These are phyloP conservation scores for Cantharis rustica DNA, from an alignment of 2,888 invertebrate genomes.

Conservation along the genomic window DNA sequence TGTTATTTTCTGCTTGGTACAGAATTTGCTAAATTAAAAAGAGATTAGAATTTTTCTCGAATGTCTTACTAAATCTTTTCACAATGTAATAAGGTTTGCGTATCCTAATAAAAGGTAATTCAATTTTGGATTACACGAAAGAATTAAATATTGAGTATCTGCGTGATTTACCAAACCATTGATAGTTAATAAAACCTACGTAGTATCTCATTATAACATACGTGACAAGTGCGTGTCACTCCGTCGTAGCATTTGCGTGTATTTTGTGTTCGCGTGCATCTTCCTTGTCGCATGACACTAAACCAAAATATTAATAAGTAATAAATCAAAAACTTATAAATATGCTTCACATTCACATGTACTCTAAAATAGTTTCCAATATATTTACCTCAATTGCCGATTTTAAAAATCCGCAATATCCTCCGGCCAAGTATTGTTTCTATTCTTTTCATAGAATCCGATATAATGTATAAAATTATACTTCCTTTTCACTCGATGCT, in stretches of 20 bases:
- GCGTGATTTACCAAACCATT: conserved; percentile 14
- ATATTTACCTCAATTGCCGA: neutral
- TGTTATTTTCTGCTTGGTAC: neutral
- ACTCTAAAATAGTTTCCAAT: neutral
- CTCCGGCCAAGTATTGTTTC: neutral
- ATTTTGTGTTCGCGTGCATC: conserved; percentile 17
- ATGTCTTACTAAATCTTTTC: neutral
- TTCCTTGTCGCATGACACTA: conserved; percentile 24
- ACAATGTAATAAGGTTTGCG: neutral
- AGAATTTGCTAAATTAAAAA: neutral
- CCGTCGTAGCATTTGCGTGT: conserved; percentile 15
- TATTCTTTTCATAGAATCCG: neutral
- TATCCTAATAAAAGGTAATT: neutral
- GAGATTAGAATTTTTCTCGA: neutral
- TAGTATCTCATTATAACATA: conserved; percentile 12
- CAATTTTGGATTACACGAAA: neutral
- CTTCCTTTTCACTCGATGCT: no score
- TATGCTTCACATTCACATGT: neutral
- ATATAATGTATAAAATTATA: no score
- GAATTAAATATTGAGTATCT: neutral
- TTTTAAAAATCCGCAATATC: neutral
- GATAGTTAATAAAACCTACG: conserved; percentile 4
- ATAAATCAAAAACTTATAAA: conserved; percentile 16
- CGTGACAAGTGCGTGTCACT: conserved; percentile 26
- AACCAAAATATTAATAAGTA: conserved; percentile 10